phyloP scores from a whole-genome alignment of 2,113 vertebrate species.

The Odocoileus virginianus region DNA sequence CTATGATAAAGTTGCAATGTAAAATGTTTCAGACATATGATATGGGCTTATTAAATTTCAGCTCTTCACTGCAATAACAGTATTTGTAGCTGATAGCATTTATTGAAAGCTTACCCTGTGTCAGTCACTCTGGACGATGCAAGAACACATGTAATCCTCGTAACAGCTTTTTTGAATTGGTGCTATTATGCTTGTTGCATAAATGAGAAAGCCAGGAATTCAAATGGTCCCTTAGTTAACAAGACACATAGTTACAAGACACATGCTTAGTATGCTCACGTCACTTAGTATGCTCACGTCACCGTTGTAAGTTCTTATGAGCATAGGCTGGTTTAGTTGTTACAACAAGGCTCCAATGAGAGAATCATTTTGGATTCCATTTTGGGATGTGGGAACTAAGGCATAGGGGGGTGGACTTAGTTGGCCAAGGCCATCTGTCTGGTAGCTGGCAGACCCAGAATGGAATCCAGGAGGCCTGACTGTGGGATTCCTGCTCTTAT shows the following conservation, averaged over 20 bases:
- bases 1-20: neutral
- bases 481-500: accelerated
- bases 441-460: too few species aligned
- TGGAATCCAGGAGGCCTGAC: neutral
- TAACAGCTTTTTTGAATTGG: too few species aligned
- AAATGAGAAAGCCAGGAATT: neutral
- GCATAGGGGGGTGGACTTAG: neutral
- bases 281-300: accelerated
- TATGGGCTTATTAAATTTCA: neutral
- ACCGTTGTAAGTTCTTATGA: neutral
- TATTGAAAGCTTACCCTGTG: neutral
- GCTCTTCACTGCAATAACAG: neutral
- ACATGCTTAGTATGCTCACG: accelerated
- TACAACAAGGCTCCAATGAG: neutral
- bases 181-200: neutral
- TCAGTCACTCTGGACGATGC: too few species aligned
- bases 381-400: neutral
- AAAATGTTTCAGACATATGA: neutral
- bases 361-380: neutral
- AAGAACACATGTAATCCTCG: neutral
- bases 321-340: neutral
- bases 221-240: neutral
- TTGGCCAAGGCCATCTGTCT: accelerated
- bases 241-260: neutral
- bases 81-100: neutral